Evolutionary conservation across 1,140 invertebrate genomes (phyloP).

Genomic region (Musca domestica): DNA sequence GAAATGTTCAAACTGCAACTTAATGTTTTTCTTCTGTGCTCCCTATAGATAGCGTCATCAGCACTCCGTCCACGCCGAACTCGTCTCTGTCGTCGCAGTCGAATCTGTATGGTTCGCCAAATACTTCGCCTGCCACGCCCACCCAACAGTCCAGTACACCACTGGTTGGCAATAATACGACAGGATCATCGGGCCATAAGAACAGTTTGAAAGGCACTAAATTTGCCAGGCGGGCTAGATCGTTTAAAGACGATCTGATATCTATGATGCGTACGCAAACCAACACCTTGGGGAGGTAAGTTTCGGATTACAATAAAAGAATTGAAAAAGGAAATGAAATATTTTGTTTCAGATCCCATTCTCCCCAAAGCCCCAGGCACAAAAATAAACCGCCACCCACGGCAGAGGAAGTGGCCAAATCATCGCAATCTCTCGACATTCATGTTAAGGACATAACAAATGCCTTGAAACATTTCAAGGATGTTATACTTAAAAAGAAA

Average conservation of each 20-base stretch:
- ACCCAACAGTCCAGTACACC: conserved; percentile 30
- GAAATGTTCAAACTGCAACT: too few relatives aligned
- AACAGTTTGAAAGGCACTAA: conserved; percentile 72
- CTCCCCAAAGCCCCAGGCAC: conserved; percentile 60
- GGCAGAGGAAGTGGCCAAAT: conserved; percentile 60
- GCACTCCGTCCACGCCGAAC: conserved; percentile 51
- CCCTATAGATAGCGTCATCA: conserved; percentile 52
- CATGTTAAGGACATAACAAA: conserved; percentile 70
- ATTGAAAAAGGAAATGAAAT: not conserved
- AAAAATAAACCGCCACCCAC: conserved; percentile 56
- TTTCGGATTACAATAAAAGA: too few relatives aligned
- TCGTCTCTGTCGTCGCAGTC: conserved; percentile 34
- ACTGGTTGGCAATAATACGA: conserved; percentile 28
- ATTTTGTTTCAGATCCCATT: conserved; percentile 56
- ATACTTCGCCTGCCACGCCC: conserved; percentile 26
- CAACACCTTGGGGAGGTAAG: conserved; percentile 45
- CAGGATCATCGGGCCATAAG: conserved; percentile 56
- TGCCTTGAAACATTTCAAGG: conserved; percentile 81
- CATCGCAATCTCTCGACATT: conserved; percentile 61
- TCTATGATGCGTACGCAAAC: conserved; percentile 70
- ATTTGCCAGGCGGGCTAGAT: conserved; percentile 77
- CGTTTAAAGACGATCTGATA: conserved; percentile 88
- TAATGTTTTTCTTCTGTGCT: conserved; percentile 1
- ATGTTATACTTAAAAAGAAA: conserved; percentile 88
- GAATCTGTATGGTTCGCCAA: conserved; percentile 25